Percentiles rank a stretch among this genome's conserved stretches.
Conservation (phyloP, 2,888 invertebrate genomes). For the Andricus curvator region DNA sequence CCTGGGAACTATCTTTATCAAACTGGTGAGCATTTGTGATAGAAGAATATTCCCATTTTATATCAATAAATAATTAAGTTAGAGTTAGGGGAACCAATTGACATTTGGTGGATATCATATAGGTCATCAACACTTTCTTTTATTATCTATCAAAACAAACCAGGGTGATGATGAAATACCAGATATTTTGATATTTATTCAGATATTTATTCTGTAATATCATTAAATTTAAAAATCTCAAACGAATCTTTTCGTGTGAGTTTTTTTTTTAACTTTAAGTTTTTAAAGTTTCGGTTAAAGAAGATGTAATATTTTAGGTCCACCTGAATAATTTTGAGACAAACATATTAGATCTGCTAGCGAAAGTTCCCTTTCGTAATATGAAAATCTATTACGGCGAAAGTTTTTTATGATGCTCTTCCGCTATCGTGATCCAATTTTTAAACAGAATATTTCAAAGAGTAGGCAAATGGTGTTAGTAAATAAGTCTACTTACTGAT, state of each 20-base stretch:
- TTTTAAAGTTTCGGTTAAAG: background rate
- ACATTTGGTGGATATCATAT: too few species aligned
- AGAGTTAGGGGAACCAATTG: too few species aligned
- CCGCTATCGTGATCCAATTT: conserved; percentile 27
- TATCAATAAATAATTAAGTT: too few species aligned
- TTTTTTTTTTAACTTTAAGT: too few species aligned
- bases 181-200: too few species aligned
- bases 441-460: background rate
- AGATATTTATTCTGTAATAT: background rate
- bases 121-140: too few species aligned
- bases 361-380: conserved; percentile 37
- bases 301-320: background rate
- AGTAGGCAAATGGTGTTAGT: background rate
- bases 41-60: background rate
- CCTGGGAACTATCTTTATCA: background rate
- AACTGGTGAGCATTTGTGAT: conserved; percentile 25
- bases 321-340: conserved; percentile 14
- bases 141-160: too few species aligned
- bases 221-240: background rate
- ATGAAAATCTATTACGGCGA: conserved; percentile 14
- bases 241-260: background rate
- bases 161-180: too few species aligned
- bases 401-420: conserved; percentile 34
- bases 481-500: too few species aligned
- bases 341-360: conserved; percentile 28